phyloP scores from a whole-genome alignment of 2,797 vertebrate genomes.

The Staurois parvus region DNA sequence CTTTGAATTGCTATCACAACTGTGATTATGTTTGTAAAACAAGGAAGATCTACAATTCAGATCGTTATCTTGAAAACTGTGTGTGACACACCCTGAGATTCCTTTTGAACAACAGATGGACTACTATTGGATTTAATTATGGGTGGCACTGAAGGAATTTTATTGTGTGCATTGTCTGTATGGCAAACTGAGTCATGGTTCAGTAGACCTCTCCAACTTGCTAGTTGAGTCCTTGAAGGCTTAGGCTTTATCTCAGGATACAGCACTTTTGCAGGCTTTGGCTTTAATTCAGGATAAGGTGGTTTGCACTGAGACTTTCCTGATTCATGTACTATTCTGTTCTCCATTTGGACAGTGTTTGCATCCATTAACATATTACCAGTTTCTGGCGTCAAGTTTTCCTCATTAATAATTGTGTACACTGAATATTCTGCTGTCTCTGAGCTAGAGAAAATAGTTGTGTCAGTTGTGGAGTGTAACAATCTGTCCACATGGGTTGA shows the following conservation, averaged over 20 bases:
- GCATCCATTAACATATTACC: slow-evolving; percentile 71
- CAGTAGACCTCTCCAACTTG: slow-evolving; percentile 58
- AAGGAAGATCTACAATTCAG: slow-evolving; percentile 67
- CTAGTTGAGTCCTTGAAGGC: slow-evolving; percentile 59
- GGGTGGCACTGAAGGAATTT: slow-evolving; percentile 65
- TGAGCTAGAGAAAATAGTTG: slow-evolving; percentile 73
- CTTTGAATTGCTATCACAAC: background rate
- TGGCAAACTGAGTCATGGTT: slow-evolving; percentile 62
- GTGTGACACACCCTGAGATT: slow-evolving; percentile 70
- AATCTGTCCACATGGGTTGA: slow-evolving; percentile 64
- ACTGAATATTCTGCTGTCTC: slow-evolving; percentile 79
- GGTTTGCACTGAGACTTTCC: slow-evolving; percentile 66
- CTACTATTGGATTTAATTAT: slow-evolving; percentile 75
- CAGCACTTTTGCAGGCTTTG: slow-evolving; percentile 60
- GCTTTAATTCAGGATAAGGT: slow-evolving; percentile 65
- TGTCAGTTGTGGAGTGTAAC: slow-evolving; percentile 66
- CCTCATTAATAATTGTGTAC: slow-evolving; percentile 79
- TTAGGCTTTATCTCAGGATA: slow-evolving; percentile 66
- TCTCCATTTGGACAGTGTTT: slow-evolving; percentile 64
- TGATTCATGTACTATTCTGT: slow-evolving; percentile 57
- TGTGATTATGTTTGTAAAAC: slow-evolving; percentile 64
- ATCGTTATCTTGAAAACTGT: slow-evolving; percentile 64
- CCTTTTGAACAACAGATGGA: slow-evolving; percentile 84
- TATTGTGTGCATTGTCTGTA: slow-evolving; percentile 59
- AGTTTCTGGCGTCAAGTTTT: slow-evolving; percentile 76